Evolutionary conservation across 2,797 vertebrate species (phyloP), one percentile per base, ranked within the genome.

Genomic region (Hippocampus kuda): DNA sequence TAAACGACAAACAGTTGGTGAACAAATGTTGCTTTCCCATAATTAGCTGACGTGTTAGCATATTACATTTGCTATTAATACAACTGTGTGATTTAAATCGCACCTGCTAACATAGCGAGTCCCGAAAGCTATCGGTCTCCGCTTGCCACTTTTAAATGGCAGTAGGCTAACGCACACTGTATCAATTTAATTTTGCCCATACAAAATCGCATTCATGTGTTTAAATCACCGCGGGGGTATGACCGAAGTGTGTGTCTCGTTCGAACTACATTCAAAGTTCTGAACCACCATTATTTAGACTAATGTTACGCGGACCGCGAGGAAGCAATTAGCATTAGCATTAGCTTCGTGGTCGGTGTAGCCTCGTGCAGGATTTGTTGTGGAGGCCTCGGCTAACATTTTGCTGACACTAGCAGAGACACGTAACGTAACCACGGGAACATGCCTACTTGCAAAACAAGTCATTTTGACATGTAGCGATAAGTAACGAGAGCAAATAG

Each of bases 341-440:
- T n/a, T 86, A 87, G 86, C 87, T 79, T 84, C 81, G 81, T 76
- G 78, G 74, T 74, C 72, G 83, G 70, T 67, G 81, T 84, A 80
- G 84, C 85, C 83, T 84, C 83, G 81, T 86, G 88, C 65, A 72
- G 66, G 70, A 79, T 77, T 80, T 83, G 83, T 86, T 85, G 77
- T 86, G 77, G 46, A 69, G 70, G 89, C 87, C 88, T 72, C 57
- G 27, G 69, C 42, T 67, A 68, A 66, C 72, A 63, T 49, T 61
- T 60, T 56, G 68, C 65, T 64, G 68, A 66, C 48, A 62, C 60
- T 20, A 44, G 42, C 71, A 62, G 56, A 24, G n/a, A 44, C 62
- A 24, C n/a, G 42, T n/a, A 16, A 0, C 2, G 42, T n/a, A 16
- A 0, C 2, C 5, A 24, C 6, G 13, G n/a, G 4, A 65, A 15